Base-by-base conservation (phyloP, 2,113 vertebrate species). In the Xenus cinereus region DNA sequence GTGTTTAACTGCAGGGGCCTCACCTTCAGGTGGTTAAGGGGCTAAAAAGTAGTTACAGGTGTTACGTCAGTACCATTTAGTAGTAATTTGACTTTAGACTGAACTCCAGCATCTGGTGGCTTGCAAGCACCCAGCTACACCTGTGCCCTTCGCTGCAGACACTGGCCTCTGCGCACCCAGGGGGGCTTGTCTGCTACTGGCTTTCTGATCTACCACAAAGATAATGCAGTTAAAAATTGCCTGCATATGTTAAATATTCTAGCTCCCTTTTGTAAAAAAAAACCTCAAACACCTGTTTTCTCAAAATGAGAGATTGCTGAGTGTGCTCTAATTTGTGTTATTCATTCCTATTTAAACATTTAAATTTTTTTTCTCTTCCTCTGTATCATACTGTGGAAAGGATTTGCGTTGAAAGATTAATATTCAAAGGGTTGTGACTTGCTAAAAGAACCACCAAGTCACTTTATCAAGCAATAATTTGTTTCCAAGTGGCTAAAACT, bases 381-480 rank as follows among this genome's bases (percentile, higher is more conserved):
- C 37, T 66, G 27, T 74, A 21, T 46, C 7, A 11, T 17, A 6
- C 10, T 32, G 12, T 78, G 27, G 28, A 69, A 83, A 19, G 5
- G 24, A 37, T 19, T 93, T 57, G 16, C 17, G 23, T 12, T 66
- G 50, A 46, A 85, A 82, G 15, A 68, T 57, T 73, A 88, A 48
- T 57, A 27, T 46, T 83, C 37, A 79, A 93, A 16, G 14, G 12
- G 2, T 24, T 57, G 22, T 27, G 53, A n/a, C 45, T 73, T 93
- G 37, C 26, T 50, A 57, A 63, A 80, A 91, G 48, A 57, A 79
- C 10, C 28, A 46, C 37, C 4, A 32, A 50, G 24, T 45, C 5
- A 9, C 63, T 89, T 78, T 83, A 74, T 91, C 63, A 91, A 74
- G 18, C 46, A 77, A 41, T 71, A 80, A 50, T 59, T 93, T 94